Evolutionary conservation across 30 jellyfish, hydroid and myxozoan species (phyloP).

Genomic region (Hydractinia echinata): DNA sequence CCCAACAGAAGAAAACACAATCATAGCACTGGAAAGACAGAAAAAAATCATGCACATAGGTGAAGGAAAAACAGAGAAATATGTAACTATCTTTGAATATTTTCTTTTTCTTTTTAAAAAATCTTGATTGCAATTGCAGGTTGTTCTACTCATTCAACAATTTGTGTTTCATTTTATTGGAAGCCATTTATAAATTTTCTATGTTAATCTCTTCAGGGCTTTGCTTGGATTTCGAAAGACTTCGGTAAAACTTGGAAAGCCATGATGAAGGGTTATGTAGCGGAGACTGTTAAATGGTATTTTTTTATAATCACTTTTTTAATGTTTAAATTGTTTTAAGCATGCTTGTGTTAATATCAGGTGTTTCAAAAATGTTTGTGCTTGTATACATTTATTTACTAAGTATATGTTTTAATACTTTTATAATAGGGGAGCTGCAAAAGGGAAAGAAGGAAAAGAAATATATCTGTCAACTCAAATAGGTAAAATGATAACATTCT

Average conservation of each 20-base stretch:
- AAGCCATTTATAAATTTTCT: neutral
- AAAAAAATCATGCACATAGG: neutral
- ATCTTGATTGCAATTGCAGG: neutral
- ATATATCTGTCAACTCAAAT: slow-evolving; percentile 28
- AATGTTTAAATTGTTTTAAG: too few relatives aligned
- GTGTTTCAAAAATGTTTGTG: too few relatives aligned
- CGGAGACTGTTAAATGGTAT: slow-evolving; percentile 64
- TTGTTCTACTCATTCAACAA: neutral
- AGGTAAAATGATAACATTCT: neutral
- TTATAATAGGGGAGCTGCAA: slow-evolving; percentile 76
- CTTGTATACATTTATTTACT: too few relatives aligned
- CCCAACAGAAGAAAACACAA: slow-evolving; percentile 73
- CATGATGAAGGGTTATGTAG: slow-evolving; percentile 43
- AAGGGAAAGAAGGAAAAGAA: slow-evolving; percentile 43
- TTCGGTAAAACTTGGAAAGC: slow-evolving; percentile 68
- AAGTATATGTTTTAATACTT: neutral
- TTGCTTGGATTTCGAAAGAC: slow-evolving; percentile 71
- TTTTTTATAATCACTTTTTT: neutral
- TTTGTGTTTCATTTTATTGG: neutral
- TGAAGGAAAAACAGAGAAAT: neutral
- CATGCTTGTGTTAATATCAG: too few relatives aligned
- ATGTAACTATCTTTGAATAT: neutral
- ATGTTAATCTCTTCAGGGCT: slow-evolving; percentile 16
- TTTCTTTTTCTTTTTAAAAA: neutral
- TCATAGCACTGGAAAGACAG: slow-evolving; percentile 59